phyloP scores from a whole-genome alignment of 2,888 invertebrate species.

The Siphonodentalium dalli region DNA sequence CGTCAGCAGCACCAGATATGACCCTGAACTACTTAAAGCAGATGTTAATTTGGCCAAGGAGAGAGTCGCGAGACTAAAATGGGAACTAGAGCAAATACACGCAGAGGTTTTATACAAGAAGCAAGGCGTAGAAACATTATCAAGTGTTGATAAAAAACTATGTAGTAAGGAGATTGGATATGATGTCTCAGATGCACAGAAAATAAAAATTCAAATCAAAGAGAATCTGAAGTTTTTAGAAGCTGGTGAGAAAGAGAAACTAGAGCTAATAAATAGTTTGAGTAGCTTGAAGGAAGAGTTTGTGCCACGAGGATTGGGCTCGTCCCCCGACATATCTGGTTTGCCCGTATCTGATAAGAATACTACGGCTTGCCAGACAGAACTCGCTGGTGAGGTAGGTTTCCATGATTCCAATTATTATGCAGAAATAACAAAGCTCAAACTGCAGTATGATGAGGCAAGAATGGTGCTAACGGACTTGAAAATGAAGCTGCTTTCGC shows the following conservation, averaged over 20 bases:
- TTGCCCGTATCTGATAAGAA: conserved; percentile 83
- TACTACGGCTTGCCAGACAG: conserved; percentile 90
- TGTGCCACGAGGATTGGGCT: too few species aligned
- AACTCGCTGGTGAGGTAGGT: conserved; percentile 82
- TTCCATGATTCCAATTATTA: neutral
- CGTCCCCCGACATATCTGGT: conserved; percentile 80
- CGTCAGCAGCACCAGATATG: conserved; percentile 82
- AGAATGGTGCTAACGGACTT: conserved; percentile 87
- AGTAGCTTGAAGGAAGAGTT: conserved; percentile 89
- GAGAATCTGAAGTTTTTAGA: conserved; percentile 91
- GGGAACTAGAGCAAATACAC: conserved; percentile 88
- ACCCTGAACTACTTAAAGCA: conserved; percentile 89
- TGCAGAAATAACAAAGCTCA: conserved; percentile 93
- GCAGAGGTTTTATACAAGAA: conserved; percentile 91
- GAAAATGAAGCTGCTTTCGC: conserved; percentile 88
- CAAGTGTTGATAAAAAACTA: conserved; percentile 89
- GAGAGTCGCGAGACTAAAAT: conserved; percentile 85
- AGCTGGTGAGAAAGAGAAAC: conserved; percentile 91
- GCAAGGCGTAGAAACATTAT: conserved; percentile 88
- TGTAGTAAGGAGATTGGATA: conserved; percentile 86
- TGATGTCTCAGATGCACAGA: conserved; percentile 91
- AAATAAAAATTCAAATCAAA: conserved; percentile 91
- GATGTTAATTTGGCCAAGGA: conserved; percentile 90
- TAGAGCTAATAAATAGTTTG: conserved; percentile 94
- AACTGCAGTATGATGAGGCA: conserved; percentile 86